phyloP scores from a whole-genome alignment of 1,140 invertebrate genomes.

The Harlomillsia oculata region DNA sequence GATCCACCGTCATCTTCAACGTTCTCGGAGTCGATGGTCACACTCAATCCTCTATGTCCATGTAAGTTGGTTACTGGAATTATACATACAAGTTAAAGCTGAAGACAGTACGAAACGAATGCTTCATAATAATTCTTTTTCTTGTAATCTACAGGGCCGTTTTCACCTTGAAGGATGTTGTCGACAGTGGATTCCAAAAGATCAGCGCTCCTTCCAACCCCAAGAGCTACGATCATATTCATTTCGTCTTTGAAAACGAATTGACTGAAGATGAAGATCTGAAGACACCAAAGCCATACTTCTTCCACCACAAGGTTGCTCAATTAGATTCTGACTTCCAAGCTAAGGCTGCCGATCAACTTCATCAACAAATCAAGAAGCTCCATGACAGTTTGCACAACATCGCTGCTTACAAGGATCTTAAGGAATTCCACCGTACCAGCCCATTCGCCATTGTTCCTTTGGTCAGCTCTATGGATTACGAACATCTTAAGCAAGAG shows the following conservation, averaged over 20 bases:
- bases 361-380: constrained; percentile 24
- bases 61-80: too few species aligned
- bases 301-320: constrained; percentile 27
- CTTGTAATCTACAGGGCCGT: neutral
- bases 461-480: constrained; percentile 23
- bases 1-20: constrained; percentile 19
- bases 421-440: constrained; percentile 28
- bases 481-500: constrained; percentile 28
- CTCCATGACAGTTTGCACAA: constrained; percentile 20
- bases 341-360: constrained; percentile 8
- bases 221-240: constrained; percentile 19
- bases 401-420: constrained; percentile 21
- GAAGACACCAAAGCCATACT: constrained; percentile 24
- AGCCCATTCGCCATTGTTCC: constrained; percentile 26
- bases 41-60: constrained; percentile 22
- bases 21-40: constrained; percentile 30
- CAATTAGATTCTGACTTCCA: constrained; percentile 10
- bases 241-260: constrained; percentile 25
- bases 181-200: constrained; percentile 5
- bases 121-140: neutral
- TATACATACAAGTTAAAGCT: neutral
- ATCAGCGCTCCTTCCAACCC: constrained; percentile 23
- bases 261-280: constrained; percentile 22
- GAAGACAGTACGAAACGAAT: neutral
- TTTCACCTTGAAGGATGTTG: constrained; percentile 3